A percentile compares a stretch with the other conserved stretches of the same genome.
Evolutionary conservation across 2,113 vertebrate species (phyloP).

Genomic region (Illadopsis cleaveri): DNA sequence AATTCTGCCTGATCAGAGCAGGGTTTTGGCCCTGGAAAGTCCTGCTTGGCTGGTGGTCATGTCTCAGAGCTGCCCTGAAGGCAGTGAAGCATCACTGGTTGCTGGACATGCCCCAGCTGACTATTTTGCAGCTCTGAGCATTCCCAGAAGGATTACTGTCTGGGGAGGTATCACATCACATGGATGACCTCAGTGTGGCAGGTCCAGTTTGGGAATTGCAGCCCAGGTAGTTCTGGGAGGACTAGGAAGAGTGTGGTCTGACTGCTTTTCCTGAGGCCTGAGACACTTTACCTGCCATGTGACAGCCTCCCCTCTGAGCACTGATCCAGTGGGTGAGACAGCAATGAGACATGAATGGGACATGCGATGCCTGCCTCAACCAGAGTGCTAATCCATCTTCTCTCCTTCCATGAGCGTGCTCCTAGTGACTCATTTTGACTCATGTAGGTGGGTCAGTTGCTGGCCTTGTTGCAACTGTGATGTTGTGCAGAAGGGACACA

Average conservation of each 20-base stretch:
- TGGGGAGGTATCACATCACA: rapidly evolving
- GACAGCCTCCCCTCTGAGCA: not conserved
- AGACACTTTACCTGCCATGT: not conserved
- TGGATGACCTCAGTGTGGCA: rapidly evolving
- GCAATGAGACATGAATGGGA: not conserved
- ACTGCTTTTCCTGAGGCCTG: not conserved
- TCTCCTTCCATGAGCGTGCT: not conserved
- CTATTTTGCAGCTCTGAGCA: not conserved
- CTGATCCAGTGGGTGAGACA: not conserved
- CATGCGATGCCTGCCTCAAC: not conserved
- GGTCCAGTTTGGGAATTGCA: not conserved
- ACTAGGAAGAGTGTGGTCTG: not conserved
- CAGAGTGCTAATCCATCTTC: not conserved
- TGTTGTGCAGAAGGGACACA: not conserved
- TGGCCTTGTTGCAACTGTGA: not conserved
- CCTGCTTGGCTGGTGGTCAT: not conserved
- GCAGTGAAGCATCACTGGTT: not conserved
- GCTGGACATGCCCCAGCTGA: not conserved
- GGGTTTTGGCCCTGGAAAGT: not conserved
- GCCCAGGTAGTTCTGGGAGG: not conserved
- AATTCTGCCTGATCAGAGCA: not conserved
- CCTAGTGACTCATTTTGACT: not conserved
- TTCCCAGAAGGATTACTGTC: not conserved
- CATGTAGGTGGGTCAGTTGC: not conserved
- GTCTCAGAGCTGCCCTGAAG: not conserved